Evolutionary conservation across 2,797 vertebrate genomes (phyloP).

Genomic region (Trichosurus vulpecula): DNA sequence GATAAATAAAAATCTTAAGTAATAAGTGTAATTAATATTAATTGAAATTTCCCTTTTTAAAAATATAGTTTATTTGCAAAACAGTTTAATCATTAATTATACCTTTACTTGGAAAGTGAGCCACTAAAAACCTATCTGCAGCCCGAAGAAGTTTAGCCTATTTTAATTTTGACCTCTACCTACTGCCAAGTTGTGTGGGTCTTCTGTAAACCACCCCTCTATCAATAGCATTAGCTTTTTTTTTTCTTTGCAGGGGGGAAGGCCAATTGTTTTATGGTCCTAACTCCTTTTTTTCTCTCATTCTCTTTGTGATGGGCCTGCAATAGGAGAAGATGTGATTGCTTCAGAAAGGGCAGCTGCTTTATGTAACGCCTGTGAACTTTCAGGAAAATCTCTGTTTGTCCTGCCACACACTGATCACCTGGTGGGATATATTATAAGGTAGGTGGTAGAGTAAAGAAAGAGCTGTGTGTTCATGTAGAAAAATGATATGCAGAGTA

Average conservation of each 20-base stretch:
- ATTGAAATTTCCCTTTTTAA: too few relatives aligned
- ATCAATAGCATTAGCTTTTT: neutral
- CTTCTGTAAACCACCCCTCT: neutral
- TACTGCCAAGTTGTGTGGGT: too few relatives aligned
- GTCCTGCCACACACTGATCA: conserved; percentile 98
- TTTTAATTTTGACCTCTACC: too few relatives aligned
- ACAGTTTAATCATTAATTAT: too few relatives aligned
- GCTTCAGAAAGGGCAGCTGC: conserved; percentile 95
- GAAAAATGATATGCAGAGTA: neutral
- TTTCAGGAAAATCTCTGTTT: conserved; percentile 97
- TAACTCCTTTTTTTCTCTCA: neutral
- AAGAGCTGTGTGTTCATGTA: neutral
- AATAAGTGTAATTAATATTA: too few relatives aligned
- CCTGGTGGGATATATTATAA: conserved; percentile 98
- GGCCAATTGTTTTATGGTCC: neutral
- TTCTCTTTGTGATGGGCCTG: conserved; percentile 33
- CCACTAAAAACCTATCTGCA: too few relatives aligned
- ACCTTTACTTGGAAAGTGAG: too few relatives aligned
- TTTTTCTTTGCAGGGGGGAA: neutral
- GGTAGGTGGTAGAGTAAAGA: conserved; percentile 83
- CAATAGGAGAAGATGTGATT: conserved; percentile 94
- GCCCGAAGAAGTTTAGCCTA: too few relatives aligned
- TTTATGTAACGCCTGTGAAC: conserved; percentile 94
- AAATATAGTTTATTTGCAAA: too few relatives aligned
- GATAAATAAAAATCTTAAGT: too few relatives aligned